These are phyloP conservation scores for Maccullochella peelii DNA, from an alignment of 2,113 vertebrate species.

Conservation along the genomic window DNA sequence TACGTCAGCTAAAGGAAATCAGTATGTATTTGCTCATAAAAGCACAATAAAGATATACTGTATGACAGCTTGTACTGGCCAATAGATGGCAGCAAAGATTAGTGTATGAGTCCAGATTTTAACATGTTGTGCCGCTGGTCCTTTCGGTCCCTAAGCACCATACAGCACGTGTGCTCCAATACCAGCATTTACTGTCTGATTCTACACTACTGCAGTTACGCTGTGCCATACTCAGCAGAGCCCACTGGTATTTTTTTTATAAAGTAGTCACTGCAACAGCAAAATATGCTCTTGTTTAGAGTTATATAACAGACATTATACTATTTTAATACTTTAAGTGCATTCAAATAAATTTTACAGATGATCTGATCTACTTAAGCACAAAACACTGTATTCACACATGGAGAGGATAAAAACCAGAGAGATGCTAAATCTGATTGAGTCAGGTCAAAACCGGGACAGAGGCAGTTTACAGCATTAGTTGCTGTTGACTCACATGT, in stretches of 20 bases:
- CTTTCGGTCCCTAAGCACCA: conserved; percentile 87
- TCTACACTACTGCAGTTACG: neutral
- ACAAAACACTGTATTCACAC: neutral
- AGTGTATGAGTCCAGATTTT: conserved; percentile 9
- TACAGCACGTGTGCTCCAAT: conserved; percentile 47
- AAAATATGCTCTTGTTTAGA: neutral
- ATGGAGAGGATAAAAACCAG: neutral
- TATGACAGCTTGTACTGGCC: conserved; percentile 26
- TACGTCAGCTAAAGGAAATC: neutral
- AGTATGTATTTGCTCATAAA: neutral
- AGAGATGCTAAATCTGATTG: conserved; percentile 4
- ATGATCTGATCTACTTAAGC: neutral
- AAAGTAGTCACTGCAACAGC: neutral
- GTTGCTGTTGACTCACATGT: conserved; percentile 79
- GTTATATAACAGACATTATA: neutral
- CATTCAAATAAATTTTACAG: neutral
- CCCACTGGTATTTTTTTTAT: neutral
- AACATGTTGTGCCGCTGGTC: conserved; percentile 76
- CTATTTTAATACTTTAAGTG: neutral
- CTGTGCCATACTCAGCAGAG: neutral
- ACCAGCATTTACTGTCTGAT: conserved; percentile 30
- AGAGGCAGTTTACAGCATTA: conserved; percentile 28
- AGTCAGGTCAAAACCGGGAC: conserved; percentile 14
- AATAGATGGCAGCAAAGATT: conserved; percentile 83
- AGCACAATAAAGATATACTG: neutral